Percentiles rank a stretch among this genome's conserved stretches.
Conservation (phyloP, 30 jellyfish, hydroid and myxozoan species). For the Rhopilema esculentum region DNA sequence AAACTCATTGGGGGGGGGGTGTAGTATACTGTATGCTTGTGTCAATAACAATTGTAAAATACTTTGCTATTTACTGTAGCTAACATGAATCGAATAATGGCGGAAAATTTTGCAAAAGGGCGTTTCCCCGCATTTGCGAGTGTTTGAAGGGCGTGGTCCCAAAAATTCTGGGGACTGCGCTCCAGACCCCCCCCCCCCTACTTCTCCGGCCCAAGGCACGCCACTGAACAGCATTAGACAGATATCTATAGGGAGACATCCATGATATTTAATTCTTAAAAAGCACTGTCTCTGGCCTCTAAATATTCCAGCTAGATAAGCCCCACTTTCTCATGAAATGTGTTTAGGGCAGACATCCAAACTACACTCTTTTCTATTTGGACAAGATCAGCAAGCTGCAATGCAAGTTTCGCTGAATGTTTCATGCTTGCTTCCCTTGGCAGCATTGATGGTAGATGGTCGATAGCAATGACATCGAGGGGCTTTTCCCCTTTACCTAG, state of each 20-base stretch:
- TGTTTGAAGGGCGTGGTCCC: too few species aligned
- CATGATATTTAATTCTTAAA: neutral
- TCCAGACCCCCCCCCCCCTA: too few species aligned
- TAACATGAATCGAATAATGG: too few species aligned
- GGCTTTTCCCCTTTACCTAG: slow-evolving; percentile 47
- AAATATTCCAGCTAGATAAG: neutral
- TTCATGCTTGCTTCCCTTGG: slow-evolving; percentile 69
- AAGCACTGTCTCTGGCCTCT: neutral
- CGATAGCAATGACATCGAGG: slow-evolving; percentile 63
- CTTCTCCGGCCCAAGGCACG: neutral
- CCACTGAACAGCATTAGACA: neutral
- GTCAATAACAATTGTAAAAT: too few species aligned
- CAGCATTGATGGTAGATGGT: slow-evolving; percentile 76
- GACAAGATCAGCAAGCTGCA: slow-evolving; percentile 44
- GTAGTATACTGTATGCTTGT: too few species aligned
- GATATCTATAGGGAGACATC: neutral
- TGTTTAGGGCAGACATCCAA: slow-evolving; percentile 60
- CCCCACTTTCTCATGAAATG: slow-evolving; percentile 44
- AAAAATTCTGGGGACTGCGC: too few species aligned
- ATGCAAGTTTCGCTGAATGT: slow-evolving; percentile 54
- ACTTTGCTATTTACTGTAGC: too few species aligned
- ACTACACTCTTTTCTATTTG: slow-evolving; percentile 64
- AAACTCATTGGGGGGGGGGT: too few species aligned
- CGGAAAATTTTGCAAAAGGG: too few species aligned
- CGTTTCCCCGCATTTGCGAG: too few species aligned